phyloP scores from a whole-genome alignment of 23 tunicate genomes.

The Diplosoma virens region DNA sequence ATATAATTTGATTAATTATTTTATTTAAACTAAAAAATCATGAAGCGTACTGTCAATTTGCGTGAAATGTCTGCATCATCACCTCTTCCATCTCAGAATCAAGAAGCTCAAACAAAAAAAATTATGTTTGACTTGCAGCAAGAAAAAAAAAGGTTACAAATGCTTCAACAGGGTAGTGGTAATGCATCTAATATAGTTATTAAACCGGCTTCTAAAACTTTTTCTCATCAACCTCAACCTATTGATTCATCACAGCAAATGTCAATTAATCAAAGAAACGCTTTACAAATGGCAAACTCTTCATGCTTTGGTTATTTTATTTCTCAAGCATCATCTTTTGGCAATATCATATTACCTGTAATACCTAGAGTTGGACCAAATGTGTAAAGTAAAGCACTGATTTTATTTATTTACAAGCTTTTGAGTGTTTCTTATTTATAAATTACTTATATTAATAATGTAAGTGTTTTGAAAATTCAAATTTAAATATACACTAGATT shows the following conservation, averaged over 20 bases:
- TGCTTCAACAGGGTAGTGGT: conserved; percentile 47
- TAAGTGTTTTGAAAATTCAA: no score
- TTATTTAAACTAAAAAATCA: background rate
- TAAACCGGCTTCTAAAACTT: conserved; percentile 13
- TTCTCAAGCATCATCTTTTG: conserved; percentile 75
- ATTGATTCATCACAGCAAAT: conserved; percentile 22
- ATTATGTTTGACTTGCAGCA: conserved; percentile 73
- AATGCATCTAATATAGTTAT: background rate
- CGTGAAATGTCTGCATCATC: conserved; percentile 82
- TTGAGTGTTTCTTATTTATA: no score
- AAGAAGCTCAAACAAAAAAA: conserved; percentile 55
- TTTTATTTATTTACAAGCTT: background rate
- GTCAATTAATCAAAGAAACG: conserved; percentile 33
- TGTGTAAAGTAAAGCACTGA: background rate
- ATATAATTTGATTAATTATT: no score
- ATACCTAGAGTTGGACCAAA: conserved; percentile 68
- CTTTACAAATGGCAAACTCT: conserved; percentile 47
- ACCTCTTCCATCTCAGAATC: background rate
- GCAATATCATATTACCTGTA: conserved; percentile 76
- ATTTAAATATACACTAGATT: no score
- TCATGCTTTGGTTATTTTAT: conserved; percentile 77
- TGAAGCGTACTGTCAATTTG: conserved; percentile 74
- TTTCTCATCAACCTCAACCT: background rate
- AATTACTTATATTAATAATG: no score
- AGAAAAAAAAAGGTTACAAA: conserved; percentile 67